Evolutionary conservation across 2,888 invertebrate species (phyloP), one percentile per base, ranked within the genome.

Genomic region (Oegoconia quadripuncta): DNA sequence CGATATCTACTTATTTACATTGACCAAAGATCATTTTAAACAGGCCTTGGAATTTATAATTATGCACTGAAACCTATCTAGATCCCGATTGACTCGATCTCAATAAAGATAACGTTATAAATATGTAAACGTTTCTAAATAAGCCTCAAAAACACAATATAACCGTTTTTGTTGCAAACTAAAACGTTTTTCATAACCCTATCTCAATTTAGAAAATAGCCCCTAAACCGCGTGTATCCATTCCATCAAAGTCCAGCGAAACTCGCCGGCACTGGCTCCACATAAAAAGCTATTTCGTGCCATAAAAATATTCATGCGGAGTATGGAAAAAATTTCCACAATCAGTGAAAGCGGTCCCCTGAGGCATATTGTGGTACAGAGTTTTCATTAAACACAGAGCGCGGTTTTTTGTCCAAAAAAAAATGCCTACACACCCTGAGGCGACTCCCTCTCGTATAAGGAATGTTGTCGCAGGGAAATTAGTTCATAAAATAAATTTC

Each of bases 361-460:
- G 72, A 60, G 83, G 82, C 82, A 71, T 76, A 74, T 73, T 76
- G 75, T 68, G 75, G 75, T 75, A 77, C 76, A 66, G 71, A 75
- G 74, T 82, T 86, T 84, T 86, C 84, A 86, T 86, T 86, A 86
- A 84, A 84, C 75, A 78, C 65, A 66, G 56, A 74, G 66, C 69
- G 59, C 55, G 72, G 70, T 67, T 77, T 29, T 78, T 74, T 74
- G 69, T 65, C 72, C 66, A 75, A 81, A 82, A 58, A n/a, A n/a
- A 76, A 81, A 79, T 72, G 72, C 69, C 63, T 74, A 66, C 71
- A 55, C 45, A 44, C 75, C 84, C 82, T 46, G 63, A 59, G 75
- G 83, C 80, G 61, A 57, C 72, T 63, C 61, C 52, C 65, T 42
- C 55, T 57, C 72, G 69, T 75, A 75, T 75, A 78, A 79, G 76